Evolutionary conservation across 2,113 vertebrate genomes (phyloP).

Genomic region (Pelmatolapia mariae): DNA sequence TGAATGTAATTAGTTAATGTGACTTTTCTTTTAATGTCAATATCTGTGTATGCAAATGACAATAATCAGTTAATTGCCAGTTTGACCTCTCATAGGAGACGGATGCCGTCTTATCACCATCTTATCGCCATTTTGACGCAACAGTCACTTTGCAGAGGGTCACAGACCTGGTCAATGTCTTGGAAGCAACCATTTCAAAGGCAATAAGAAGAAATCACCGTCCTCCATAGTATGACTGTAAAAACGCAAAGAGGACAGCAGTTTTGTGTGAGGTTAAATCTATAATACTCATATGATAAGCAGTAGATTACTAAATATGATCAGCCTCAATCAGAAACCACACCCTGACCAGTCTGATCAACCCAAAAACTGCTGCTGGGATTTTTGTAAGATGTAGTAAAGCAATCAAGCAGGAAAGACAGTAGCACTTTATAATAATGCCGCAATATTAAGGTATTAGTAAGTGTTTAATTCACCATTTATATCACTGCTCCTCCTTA

Average conservation of each 20-base stretch:
- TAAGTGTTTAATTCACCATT: not conserved
- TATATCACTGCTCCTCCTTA: not conserved
- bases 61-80: not conserved
- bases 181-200: not conserved
- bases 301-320: not conserved
- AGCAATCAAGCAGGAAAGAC: not conserved
- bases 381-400: not conserved
- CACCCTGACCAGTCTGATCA: not conserved
- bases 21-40: accelerated
- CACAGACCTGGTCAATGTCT: not conserved
- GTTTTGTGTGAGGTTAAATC: not conserved
- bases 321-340: not conserved
- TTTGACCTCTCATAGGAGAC: not conserved
- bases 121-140: not conserved
- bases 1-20: not conserved
- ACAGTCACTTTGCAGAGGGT: not conserved
- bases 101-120: accelerated
- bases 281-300: not conserved
- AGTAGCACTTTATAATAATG: not conserved
- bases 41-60: not conserved
- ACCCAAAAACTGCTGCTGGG: not conserved
- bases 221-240: not conserved
- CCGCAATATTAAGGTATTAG: not conserved
- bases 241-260: not conserved
- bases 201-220: not conserved